Base-by-base conservation (phyloP, 2,888 invertebrate species). In the Patella caerulea region DNA sequence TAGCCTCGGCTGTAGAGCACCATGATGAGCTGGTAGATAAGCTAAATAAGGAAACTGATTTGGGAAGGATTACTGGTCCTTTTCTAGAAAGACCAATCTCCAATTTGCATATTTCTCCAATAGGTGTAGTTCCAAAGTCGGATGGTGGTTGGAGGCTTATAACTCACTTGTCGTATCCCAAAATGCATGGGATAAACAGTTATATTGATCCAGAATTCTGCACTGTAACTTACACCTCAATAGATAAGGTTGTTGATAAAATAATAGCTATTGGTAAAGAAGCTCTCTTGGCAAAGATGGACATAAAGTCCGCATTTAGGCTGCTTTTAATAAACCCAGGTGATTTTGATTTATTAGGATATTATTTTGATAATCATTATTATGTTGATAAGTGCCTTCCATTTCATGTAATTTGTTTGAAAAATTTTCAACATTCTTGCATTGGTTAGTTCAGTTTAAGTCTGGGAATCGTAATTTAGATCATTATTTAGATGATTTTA, bases 221-320 rank as follows among this genome's bases (percentile, higher is more conserved):
- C 72, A 71, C 72, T 19, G 81, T 79, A 17, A 45, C 76, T 17
- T 81, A 81, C 70, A 76, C 78, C 7, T 55, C 71, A 15, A 78
- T 82, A 59, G 77, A 82, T 29, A 56, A 73, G 29, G 81, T 79
- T 0, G 52, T 82, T 24, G 45, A 73, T 7, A 78, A 79, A 71
- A 72, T 81, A 7, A 75, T 73, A 53, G 53, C 45, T 11, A 17
- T 79, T 19, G 80, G 79, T 3, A 73, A 34, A 15, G 78, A 77
- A 3, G 71, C 70, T n/a, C 52, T 75, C 2, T 59, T 78, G 17
- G 81, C 69, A 7, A 83, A 82, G 71, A 29, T 72, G 3, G 82
- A 82, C 56, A 79, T 82, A 0, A 75, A 81, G 65, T 78, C 76
- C n/a, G 80, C 82, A 11, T 82, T 81, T 56, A 55, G 82, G 3